Evolutionary conservation across 2,797 vertebrate species (phyloP), one percentile per base, ranked within the genome.

Genomic region (Tympanoctomys barrerae): DNA sequence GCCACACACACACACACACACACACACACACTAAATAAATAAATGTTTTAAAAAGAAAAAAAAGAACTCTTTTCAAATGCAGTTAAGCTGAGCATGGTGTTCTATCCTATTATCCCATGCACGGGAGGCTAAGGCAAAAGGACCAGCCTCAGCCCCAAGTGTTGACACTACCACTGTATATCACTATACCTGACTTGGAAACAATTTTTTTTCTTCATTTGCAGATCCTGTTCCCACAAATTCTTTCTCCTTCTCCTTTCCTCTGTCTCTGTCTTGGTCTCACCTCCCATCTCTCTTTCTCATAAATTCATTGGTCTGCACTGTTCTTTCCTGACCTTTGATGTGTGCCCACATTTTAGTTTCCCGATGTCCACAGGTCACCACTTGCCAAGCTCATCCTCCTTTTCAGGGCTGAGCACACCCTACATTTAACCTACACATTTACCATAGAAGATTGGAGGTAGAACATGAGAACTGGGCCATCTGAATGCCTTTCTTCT

Each of bases 61-160:
- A n/a, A 42, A 81, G 39, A 5, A 82, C 81, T 33, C 39, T 77
- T 93, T 87, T 21, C 28, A 86, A 93, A 92, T 80, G n/a, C 87
- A 61, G 36, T 62, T 26, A 62, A 62, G 21, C 61, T 24, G 24
- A 24, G 61, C 61, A 26, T 26, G 24, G 61, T 62, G 61, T 7
- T 22, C 22, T 24, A 61, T 61, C 59, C 59, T 61, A 19, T 62
- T 26, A 62, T 9, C 24, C 61, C 61, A 62, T 26, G 26, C 22
- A 26, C 8, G 26, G 61, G 61, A 62, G 24, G 61, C 61, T 62
- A 24, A 62, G 21, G 61, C 61, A 26, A 3, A 62, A 62, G 61
- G 24, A 26, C 24, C 61, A 26, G 5, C 31, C 28, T 68, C 64
- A 33, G 64, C 64, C 31, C 31, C 14, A n/a, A 68, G 24, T 68